Conservation (phyloP, 1,140 invertebrate species). For the Microplitis mediator region DNA sequence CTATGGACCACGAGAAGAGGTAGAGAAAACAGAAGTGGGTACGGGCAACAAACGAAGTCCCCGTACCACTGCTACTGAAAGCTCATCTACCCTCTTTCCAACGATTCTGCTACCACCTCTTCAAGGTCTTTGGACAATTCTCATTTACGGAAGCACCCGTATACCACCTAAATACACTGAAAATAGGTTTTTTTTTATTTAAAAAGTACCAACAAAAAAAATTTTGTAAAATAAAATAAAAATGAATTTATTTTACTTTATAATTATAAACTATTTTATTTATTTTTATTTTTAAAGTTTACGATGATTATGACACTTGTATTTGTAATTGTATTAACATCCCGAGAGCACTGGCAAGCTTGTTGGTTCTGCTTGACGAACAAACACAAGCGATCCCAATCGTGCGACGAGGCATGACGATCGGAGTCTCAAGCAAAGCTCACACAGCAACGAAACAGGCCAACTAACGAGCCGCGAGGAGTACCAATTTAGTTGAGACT, state of each 20-base stretch:
- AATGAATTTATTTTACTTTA: no score
- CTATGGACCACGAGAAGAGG: background rate
- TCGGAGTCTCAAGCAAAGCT: background rate
- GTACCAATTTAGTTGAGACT: slow-evolving; percentile 12
- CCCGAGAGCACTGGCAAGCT: no score
- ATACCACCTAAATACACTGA: background rate
- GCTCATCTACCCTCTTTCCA: slow-evolving; percentile 8
- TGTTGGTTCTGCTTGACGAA: background rate
- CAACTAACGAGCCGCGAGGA: slow-evolving; percentile 9
- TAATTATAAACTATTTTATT: no score
- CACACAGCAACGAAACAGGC: background rate
- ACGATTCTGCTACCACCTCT: background rate
- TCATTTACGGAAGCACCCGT: background rate
- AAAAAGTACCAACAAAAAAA: no score
- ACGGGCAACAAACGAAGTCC: background rate
- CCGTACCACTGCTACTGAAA: background rate
- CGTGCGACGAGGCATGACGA: slow-evolving; percentile 1
- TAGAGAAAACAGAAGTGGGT: slow-evolving; percentile 5
- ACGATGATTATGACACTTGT: no score
- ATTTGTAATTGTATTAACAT: no score
- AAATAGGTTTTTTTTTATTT: background rate
- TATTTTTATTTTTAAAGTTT: no score
- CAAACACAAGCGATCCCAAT: slow-evolving; percentile 4
- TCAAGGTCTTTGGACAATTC: background rate
- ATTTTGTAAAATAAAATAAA: no score